Evolutionary conservation across 2,797 vertebrate species (phyloP), one percentile per base, ranked within the genome.

Genomic region (Parambassis ranga): DNA sequence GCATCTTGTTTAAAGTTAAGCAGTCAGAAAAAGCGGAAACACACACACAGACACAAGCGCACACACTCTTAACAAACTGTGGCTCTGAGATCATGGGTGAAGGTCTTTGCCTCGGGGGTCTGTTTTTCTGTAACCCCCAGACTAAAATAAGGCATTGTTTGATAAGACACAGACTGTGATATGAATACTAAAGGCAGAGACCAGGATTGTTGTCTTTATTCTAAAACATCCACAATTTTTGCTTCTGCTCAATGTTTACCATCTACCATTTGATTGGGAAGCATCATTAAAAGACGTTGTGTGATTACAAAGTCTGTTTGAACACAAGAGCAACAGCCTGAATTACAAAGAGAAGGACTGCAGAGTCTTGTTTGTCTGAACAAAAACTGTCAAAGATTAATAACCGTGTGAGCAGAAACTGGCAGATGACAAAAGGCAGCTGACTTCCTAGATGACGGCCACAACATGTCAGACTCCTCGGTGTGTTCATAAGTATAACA

Each of bases 1-100:
- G 75, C 65, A 58, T 59, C 77, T 80, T 81, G 65, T 84, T 80
- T 87, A 79, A 87, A 83, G 71, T 77, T 75, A 80, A 87, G 75
- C 64, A 83, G 55, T 51, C 23, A 1, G 64, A 82, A 68, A 57
- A 53, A 72, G 65, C 26, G 36, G 41, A 80, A 44, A 62, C 52
- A 51, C 23, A 8, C 31, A 31, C 11, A 20, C 23, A 50, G 6
- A 19, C 18, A 20, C 35, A 28, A 6, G 23, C 44, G 9, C 39
- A 47, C 60, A 66, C 47, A 46, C 50, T 31, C 49, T 42, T 28
- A 75, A 77, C 65, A 60, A 70, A 74, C 60, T 6, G 19, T 19
- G n/a, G 52, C 65, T 55, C 58, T 0, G 13, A 72, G 80, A 82
- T 77, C 79, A 60, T 24, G 51, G 75, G 79, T 72, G 74, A 81